phyloP scores from a whole-genome alignment of 1,140 invertebrate genomes.

The Chironomus striatipennis region DNA sequence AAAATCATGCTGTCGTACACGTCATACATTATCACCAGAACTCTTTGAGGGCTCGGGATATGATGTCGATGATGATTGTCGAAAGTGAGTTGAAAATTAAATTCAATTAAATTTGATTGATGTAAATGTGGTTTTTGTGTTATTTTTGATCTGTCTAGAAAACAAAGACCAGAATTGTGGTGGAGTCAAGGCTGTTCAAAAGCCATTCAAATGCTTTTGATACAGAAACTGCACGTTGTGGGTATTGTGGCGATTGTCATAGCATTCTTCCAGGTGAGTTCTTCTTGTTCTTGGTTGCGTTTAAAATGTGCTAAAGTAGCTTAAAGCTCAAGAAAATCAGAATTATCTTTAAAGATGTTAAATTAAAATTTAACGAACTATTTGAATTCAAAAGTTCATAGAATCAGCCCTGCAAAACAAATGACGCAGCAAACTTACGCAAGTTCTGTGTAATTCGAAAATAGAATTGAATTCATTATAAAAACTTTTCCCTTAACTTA shows the following conservation, averaged over 20 bases:
- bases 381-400: too few species aligned
- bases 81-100: conserved; percentile 29
- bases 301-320: not conserved
- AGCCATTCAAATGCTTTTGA: conserved; percentile 58
- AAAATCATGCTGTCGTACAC: conserved; percentile 65
- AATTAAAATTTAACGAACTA: too few species aligned
- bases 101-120: not conserved
- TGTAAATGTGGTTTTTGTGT: not conserved
- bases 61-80: conserved; percentile 35
- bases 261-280: conserved; percentile 53
- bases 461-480: too few species aligned
- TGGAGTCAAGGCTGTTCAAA: conserved; percentile 58
- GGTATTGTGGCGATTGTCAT: conserved; percentile 61
- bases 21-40: conserved; percentile 37
- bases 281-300: conserved; percentile 24
- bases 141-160: conserved; percentile 30
- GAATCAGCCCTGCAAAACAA: too few species aligned
- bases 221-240: conserved; percentile 57
- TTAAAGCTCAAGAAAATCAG: too few species aligned
- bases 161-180: conserved; percentile 51
- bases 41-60: conserved; percentile 42
- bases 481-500: too few species aligned
- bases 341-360: too few species aligned
- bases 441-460: too few species aligned
- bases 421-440: too few species aligned